Evolutionary conservation across 2,888 invertebrate species (phyloP).

Genomic region (Scaptomyza flava): DNA sequence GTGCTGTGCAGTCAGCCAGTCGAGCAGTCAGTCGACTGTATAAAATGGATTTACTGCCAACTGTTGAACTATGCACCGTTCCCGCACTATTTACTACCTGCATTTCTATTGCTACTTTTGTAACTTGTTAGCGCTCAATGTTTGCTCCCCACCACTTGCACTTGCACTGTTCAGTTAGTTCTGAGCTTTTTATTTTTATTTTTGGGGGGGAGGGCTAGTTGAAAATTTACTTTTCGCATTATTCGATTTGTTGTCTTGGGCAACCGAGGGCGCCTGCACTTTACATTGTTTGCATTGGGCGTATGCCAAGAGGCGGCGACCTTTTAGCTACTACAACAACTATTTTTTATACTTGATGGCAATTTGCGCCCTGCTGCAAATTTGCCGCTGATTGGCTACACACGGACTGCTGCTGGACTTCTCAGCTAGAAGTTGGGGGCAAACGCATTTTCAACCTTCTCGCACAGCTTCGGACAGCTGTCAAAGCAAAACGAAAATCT

Average conservation of each 20-base stretch:
- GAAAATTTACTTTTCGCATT: conserved; percentile 80
- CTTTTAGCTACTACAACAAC: conserved; percentile 67
- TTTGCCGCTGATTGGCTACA: conserved; percentile 77
- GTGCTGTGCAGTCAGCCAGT: conserved; percentile 62
- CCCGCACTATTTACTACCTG: conserved; percentile 75
- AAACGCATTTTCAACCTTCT: conserved; percentile 26
- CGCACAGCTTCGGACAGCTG: conserved; percentile 61
- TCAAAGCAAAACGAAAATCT: conserved; percentile 62
- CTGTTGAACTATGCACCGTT: conserved; percentile 69
- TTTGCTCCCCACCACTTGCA: conserved; percentile 5
- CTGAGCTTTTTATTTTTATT: conserved; percentile 1
- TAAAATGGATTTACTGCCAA: conserved; percentile 81
- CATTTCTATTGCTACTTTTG: conserved; percentile 81
- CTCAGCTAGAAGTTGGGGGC: conserved; percentile 3
- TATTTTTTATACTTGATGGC: conserved; percentile 77
- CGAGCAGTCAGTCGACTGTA: conserved; percentile 72
- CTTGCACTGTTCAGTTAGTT: conserved; percentile 22
- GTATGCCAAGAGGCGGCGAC: conserved; percentile 28
- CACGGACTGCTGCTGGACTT: conserved; percentile 36
- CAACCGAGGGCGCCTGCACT: conserved; percentile 68
- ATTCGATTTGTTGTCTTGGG: conserved; percentile 78
- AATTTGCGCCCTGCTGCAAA: conserved; percentile 78
- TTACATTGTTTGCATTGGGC: conserved; percentile 67
- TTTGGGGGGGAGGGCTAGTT: conserved; percentile 47
- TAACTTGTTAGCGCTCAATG: conserved; percentile 71